Evolutionary conservation across 2,113 vertebrate species (phyloP).

Genomic region (Sceloporus tristichus): DNA sequence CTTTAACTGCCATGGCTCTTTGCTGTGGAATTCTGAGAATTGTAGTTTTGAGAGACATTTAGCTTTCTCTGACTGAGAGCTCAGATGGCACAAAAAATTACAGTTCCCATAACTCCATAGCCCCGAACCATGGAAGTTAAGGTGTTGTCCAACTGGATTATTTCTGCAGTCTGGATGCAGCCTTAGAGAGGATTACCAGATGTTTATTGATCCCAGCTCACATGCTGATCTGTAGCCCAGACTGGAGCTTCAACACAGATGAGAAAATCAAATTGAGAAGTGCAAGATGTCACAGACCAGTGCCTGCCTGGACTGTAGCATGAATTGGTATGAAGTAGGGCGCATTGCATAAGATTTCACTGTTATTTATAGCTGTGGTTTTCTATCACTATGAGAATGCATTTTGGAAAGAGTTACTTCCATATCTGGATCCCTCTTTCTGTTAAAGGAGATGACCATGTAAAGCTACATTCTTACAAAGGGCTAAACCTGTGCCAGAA

Average conservation of each 20-base stretch:
- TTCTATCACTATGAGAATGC: background rate
- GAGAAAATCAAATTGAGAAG: background rate
- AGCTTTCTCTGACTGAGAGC: no score
- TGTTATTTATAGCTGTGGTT: no score
- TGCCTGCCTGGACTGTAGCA: no score
- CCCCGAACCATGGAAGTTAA: no score
- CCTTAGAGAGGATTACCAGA: background rate
- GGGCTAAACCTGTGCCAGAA: no score
- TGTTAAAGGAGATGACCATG: background rate
- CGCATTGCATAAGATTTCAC: background rate
- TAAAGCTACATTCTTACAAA: background rate
- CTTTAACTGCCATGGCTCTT: no score
- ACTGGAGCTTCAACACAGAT: background rate
- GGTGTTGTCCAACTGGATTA: no score
- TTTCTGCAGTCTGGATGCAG: no score
- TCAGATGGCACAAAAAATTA: no score
- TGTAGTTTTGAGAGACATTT: no score
- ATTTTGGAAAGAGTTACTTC: background rate
- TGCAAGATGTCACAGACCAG: background rate
- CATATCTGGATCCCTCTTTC: background rate
- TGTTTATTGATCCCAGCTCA: slow-evolving; percentile 5
- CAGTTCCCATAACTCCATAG: no score
- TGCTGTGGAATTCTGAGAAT: no score
- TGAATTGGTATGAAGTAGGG: background rate
- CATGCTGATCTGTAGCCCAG: background rate